Base-by-base conservation (phyloP, 2,797 vertebrate genomes). In the Scleropages formosus region DNA sequence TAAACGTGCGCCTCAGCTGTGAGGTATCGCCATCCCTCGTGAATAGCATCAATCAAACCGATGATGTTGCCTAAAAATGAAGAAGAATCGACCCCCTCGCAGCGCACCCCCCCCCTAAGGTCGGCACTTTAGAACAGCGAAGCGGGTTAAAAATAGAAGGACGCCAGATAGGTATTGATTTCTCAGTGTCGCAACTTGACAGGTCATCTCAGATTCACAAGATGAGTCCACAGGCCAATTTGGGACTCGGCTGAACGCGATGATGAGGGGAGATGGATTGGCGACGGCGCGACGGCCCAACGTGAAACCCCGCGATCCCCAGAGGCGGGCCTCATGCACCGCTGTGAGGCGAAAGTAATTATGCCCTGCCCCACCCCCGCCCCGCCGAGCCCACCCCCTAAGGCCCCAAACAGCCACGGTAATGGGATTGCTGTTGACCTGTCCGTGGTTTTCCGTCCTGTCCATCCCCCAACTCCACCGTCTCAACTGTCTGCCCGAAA, bases 141-240 rank as follows among this genome's bases (percentile, higher is more conserved):
- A 59, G 46, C 26, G 18, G 70, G 70, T 72, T 72, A 72, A 72
- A 72, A 59, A 72, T 72, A 72, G 70, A 72, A 59, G 31, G 53
- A 60, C 59, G 18, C 53, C 70, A 59, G 70, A 58, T 72, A 72
- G 31, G 56, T 72, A 72, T 72, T 72, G 70, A 72, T 72, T 72
- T 27, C 70, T 72, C 26, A 4, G 26, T 31, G 53, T 72, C 44
- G 31, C 31, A 53, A 20, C 56, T 72, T 72, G 70, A 72, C 70
- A 72, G 70, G 16, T 47, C 51, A 56, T 27, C 70, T 72, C 51
- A 44, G 70, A 72, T 59, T 72, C 70, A 60, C 70, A 39, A 53
- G 56, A 72, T 59, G 70, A 60, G 56, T 60, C 70, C 53, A 59
- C 26, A 44, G 44, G 56, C 53, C 70, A 59, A 60, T 72, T 59